Conservation (phyloP, 2,888 invertebrate species). For the Dryadula phaetusa region DNA sequence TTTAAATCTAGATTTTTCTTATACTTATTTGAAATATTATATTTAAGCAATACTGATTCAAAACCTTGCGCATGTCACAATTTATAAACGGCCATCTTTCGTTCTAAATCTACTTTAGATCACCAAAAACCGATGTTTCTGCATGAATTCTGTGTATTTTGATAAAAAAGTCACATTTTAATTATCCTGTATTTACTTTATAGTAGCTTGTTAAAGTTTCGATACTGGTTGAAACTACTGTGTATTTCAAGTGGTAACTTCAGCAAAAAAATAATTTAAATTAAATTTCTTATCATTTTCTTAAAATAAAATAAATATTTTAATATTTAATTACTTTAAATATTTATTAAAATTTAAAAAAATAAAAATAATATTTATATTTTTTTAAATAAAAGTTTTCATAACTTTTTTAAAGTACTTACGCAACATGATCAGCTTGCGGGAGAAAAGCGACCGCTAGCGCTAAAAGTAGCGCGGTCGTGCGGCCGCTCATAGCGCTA, state of each 20-base stretch:
- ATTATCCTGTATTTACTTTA: neutral
- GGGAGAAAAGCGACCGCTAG: conserved; percentile 85
- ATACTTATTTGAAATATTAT: neutral
- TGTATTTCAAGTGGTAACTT: conserved; percentile 4
- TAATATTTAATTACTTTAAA: too few relatives aligned
- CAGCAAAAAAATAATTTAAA: neutral
- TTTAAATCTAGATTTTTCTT: conserved; percentile 3
- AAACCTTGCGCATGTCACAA: conserved; percentile 26
- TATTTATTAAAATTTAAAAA: too few relatives aligned
- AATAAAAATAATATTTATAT: neutral
- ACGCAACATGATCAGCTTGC: conserved; percentile 86
- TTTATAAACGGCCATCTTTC: neutral
- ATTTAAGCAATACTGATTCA: neutral
- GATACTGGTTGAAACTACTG: conserved; percentile 12
- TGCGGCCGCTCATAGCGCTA: conserved; percentile 82
- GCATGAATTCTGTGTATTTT: too few relatives aligned
- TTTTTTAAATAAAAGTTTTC: neutral
- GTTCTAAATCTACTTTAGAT: neutral
- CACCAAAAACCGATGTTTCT: neutral
- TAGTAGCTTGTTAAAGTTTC: neutral
- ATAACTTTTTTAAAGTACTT: conserved; percentile 65
- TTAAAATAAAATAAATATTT: conserved; percentile 1
- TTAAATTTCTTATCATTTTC: neutral
- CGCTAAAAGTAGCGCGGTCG: conserved; percentile 83
- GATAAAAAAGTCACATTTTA: too few relatives aligned